Conservation (phyloP, 2,888 invertebrate genomes). For the Pilophorus perplexus region DNA sequence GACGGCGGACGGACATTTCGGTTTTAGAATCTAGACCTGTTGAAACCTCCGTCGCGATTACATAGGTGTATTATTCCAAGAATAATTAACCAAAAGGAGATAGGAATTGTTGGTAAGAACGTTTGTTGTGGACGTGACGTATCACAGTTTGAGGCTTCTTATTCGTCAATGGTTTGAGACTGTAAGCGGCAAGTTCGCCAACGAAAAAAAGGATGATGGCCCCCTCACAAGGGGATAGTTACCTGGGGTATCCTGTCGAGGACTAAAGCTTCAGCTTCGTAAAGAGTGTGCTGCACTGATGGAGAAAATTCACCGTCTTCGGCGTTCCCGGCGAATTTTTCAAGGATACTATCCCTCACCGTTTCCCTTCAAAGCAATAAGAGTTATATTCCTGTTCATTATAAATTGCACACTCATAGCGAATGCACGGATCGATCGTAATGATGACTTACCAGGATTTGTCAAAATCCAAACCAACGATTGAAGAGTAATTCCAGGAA, state of each 20-base stretch:
- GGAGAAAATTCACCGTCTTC: conserved; percentile 70
- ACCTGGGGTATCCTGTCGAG: conserved; percentile 69
- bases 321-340: conserved; percentile 73
- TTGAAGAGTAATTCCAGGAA: conserved; percentile 69
- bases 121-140: no score
- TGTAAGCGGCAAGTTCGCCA: no score
- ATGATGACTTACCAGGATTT: conserved; percentile 59
- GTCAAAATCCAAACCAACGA: conserved; percentile 66
- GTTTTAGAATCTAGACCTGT: no score
- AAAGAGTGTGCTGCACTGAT: conserved; percentile 76
- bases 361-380: conserved; percentile 52
- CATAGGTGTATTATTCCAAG: no score
- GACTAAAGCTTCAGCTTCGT: conserved; percentile 66
- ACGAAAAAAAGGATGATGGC: no score
- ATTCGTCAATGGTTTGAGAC: no score
- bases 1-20: no score
- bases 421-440: not conserved
- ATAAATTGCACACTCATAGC: not conserved
- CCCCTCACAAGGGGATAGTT: no score
- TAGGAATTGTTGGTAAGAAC: no score
- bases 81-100: no score
- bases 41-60: no score
- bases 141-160: no score
- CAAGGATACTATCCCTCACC: conserved; percentile 68
- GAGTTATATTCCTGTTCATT: not conserved